A percentile compares a stretch with the other conserved stretches of the same genome.
Conservation (phyloP, 2,888 invertebrate genomes). For the Harmothoe impar region DNA sequence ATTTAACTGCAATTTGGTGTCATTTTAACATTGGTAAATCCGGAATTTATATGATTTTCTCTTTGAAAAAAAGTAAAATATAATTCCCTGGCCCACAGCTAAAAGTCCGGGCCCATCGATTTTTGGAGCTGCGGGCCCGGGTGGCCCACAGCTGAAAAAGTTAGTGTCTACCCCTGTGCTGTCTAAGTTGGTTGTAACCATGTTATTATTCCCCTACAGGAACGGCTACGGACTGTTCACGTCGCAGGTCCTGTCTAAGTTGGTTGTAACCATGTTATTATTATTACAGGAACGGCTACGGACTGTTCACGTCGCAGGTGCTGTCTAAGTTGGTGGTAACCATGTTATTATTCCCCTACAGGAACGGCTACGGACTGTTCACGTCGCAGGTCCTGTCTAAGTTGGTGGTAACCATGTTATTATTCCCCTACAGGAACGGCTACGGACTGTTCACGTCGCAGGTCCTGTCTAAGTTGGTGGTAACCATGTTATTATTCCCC, state of each 20-base stretch:
- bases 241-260: slow-evolving; percentile 83
- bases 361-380: slow-evolving; percentile 85
- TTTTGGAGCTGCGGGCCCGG: no score
- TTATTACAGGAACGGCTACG: slow-evolving; percentile 84
- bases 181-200: slow-evolving; percentile 80
- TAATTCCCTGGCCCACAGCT: no score
- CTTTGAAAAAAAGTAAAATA: no score
- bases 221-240: slow-evolving; percentile 86
- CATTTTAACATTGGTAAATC: slow-evolving; percentile 76
- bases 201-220: slow-evolving; percentile 65
- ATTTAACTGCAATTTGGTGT: slow-evolving; percentile 77
- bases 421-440: no score
- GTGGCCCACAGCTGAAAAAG: slow-evolving; percentile 83
- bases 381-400: slow-evolving; percentile 84
- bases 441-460: no score
- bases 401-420: slow-evolving; percentile 73
- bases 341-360: slow-evolving; percentile 62
- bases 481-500: no score
- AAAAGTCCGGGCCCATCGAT: no score
- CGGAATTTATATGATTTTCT: no score
- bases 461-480: no score
- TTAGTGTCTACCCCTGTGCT: slow-evolving; percentile 83
- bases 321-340: slow-evolving; percentile 82
- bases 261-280: slow-evolving; percentile 76
- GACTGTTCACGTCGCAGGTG: slow-evolving; percentile 84